Evolutionary conservation across 2,888 invertebrate species (phyloP).

Genomic region (Lumbricus terrestris): DNA sequence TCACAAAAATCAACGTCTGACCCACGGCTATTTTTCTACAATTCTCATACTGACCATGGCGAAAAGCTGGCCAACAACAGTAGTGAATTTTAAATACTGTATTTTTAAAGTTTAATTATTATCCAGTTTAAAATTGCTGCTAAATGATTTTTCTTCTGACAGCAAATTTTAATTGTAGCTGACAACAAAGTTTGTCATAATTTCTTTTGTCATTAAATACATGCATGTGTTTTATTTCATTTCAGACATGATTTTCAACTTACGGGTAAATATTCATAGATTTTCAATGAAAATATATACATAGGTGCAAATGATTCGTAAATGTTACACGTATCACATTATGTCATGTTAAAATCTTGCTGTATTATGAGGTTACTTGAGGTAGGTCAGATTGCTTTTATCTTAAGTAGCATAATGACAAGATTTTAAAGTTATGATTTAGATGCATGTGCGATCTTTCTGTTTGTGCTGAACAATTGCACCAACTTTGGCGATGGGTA

Average conservation of each 20-base stretch:
- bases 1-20: too few species aligned
- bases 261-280: constrained; percentile 44
- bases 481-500: too few species aligned
- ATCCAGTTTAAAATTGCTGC: background rate
- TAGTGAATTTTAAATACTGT: too few species aligned
- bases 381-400: too few species aligned
- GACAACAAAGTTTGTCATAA: background rate
- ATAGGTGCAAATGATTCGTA: background rate
- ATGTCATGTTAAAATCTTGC: background rate
- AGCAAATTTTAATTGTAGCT: background rate
- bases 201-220: background rate
- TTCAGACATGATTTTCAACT: constrained; percentile 52
- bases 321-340: background rate
- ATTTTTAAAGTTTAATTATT: background rate
- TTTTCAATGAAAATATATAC: background rate
- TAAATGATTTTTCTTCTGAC: background rate
- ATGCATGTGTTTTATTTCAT: constrained; percentile 27
- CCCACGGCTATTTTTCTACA: too few species aligned
- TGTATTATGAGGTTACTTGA: too few species aligned
- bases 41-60: too few species aligned
- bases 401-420: too few species aligned
- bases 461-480: too few species aligned
- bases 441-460: too few species aligned
- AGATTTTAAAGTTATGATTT: too few species aligned
- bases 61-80: too few species aligned